Evolutionary conservation across 2,888 invertebrate species (phyloP), one percentile per base, ranked within the genome.

Genomic region (Antheraea assamensis): DNA sequence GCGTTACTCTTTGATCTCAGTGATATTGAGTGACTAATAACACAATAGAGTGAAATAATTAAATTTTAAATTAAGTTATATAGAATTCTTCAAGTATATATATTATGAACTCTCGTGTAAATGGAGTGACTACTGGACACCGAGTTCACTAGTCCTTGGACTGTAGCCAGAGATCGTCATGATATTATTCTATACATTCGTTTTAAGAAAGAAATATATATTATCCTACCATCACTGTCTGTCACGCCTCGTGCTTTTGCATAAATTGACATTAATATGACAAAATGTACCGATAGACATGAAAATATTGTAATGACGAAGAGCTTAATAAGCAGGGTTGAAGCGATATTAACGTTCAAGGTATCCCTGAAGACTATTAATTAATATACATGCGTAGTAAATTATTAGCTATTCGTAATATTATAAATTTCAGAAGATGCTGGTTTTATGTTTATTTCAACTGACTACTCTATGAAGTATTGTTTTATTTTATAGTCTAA

Each of bases 231-330:
- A 77, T 74, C 73, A 76, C 80, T 78, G 80, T 77, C 81, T 82
- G 81, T 82, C 81, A 81, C 74, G 78, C 61, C 71, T 73, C 75
- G 74, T 66, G 76, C 72, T 80, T 78, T 74, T 76, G 81, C 77
- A 82, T 81, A 82, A 84, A 80, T 80, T 86, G 84, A 85, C 83
- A 81, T 78, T 82, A 81, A 84, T 83, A 82, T 81, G 84, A 85
- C 83, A 83, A 75, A 77, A 72, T 24, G 72, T 75, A 76, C 73
- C 72, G 72, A 73, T 27, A 72, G 75, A 78, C 70, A 76, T 76
- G 55, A 27, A 70, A 52, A 68, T 42, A 30, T 55, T 27, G 27
- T 58, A 27, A 30, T 73, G 73, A 70, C 21, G 47, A 73, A 73
- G 27, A 73, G 17, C 70, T 68, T n/a, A 68, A 35, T 68, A 64